Conservation (phyloP, 2,888 invertebrate genomes). For the Hydrotaea diabolus region DNA sequence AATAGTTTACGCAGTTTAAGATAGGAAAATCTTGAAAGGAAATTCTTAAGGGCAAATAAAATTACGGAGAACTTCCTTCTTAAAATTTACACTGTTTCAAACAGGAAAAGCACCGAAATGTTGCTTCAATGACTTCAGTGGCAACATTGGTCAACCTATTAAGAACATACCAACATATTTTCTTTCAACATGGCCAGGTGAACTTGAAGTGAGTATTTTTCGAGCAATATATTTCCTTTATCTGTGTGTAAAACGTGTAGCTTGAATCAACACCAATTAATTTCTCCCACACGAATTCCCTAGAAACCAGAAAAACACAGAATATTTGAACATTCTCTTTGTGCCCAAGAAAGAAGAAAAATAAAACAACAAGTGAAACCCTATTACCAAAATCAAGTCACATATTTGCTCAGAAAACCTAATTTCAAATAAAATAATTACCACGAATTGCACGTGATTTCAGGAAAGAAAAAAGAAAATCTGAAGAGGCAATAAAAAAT, state of each 20-base stretch:
- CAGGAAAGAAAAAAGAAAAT: not conserved
- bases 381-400: conserved; percentile 53
- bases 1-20: too few relatives aligned
- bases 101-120: too few relatives aligned
- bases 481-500: conserved; percentile 45
- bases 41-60: too few relatives aligned
- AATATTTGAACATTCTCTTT: not conserved
- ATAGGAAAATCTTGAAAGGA: too few relatives aligned
- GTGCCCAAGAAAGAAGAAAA: not conserved
- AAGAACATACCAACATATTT: too few relatives aligned
- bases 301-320: not conserved
- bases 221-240: not conserved
- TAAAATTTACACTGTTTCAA: too few relatives aligned
- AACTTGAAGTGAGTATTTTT: not conserved
- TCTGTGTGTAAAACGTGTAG: not conserved
- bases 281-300: not conserved
- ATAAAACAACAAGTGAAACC: conserved; percentile 17
- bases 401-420: conserved; percentile 62
- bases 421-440: conserved; percentile 59
- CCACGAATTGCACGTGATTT: conserved; percentile 66
- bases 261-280: not conserved
- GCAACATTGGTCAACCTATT: too few relatives aligned
- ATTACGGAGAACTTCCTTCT: too few relatives aligned
- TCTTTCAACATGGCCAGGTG: not conserved
- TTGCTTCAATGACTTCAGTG: too few relatives aligned